A percentile compares a stretch with the other conserved stretches of the same genome.
These are phyloP conservation scores for Vidua macroura DNA, from an alignment of 2,113 vertebrate species.

Conservation along the genomic window DNA sequence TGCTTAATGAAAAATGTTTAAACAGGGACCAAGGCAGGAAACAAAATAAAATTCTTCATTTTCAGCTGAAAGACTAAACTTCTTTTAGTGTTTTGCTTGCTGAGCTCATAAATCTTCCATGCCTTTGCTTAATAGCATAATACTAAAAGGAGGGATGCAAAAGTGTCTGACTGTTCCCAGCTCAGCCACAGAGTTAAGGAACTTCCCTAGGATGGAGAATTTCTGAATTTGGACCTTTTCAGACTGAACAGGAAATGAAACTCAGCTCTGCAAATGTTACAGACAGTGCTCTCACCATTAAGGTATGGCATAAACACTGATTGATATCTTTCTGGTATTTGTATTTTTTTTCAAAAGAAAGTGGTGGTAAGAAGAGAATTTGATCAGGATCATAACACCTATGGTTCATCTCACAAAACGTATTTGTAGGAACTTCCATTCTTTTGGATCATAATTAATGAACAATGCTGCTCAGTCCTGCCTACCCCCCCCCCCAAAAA, in stretches of 20 bases:
- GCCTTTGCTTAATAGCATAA: neutral
- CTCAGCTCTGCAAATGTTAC: neutral
- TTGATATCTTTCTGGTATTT: neutral
- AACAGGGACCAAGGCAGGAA: slow-evolving; percentile 23
- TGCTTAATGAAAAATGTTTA: slow-evolving; percentile 22
- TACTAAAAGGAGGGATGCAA: neutral
- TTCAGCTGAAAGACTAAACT: slow-evolving; percentile 17
- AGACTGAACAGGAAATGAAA: slow-evolving; percentile 47
- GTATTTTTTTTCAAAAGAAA: neutral
- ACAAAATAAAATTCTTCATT: slow-evolving; percentile 45
- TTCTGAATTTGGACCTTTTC: slow-evolving; percentile 11
- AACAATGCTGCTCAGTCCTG: neutral
- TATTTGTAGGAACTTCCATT: neutral
- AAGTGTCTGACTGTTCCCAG: neutral
- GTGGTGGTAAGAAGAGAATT: neutral
- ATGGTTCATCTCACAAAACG: neutral
- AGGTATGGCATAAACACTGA: neutral
- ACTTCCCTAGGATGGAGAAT: neutral
- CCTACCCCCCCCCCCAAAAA: neutral
- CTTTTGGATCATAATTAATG: neutral
- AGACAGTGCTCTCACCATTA: slow-evolving; percentile 11
- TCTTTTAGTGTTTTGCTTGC: slow-evolving; percentile 13
- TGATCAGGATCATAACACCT: neutral
- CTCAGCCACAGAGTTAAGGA: neutral
- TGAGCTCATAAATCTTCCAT: slow-evolving; percentile 37